Evolutionary conservation across 2,113 vertebrate species (phyloP).

Genomic region (Arothron firmamentum): DNA sequence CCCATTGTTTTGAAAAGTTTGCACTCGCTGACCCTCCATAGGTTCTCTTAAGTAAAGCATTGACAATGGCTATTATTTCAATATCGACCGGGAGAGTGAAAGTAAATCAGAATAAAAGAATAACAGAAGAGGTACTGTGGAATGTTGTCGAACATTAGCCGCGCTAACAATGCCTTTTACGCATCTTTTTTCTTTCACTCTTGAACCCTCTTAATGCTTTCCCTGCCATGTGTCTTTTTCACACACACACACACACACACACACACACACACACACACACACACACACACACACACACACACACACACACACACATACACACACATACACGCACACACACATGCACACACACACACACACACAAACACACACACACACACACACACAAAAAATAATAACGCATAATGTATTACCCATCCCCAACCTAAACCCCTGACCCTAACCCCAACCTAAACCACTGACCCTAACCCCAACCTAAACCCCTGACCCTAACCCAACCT

Average conservation of each 20-base stretch:
- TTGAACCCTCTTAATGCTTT: constrained; percentile 59
- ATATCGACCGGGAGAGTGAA: constrained; percentile 1
- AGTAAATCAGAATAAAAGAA: constrained; percentile 6
- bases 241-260: constrained; percentile 21
- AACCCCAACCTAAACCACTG: too few relatives aligned
- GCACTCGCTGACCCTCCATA: neutral
- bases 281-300: constrained; percentile 26
- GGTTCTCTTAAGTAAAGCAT: constrained; percentile 2
- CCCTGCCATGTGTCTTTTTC: constrained; percentile 47
- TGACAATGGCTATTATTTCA: constrained; percentile 22
- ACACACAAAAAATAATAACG: too few relatives aligned
- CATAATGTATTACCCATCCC: too few relatives aligned
- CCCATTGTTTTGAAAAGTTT: constrained; percentile 3
- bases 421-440: too few relatives aligned
- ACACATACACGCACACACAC: constrained; percentile 22
- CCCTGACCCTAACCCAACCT: too few relatives aligned
- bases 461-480: too few relatives aligned
- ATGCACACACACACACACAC: constrained; percentile 22
- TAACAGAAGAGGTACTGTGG: constrained; percentile 6
- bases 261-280: constrained; percentile 22
- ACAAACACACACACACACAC: constrained; percentile 25
- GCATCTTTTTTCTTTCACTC: constrained; percentile 30
- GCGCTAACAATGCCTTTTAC: constrained; percentile 37
- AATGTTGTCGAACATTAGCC: constrained; percentile 40
- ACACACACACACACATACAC: constrained; percentile 17